phyloP scores from a whole-genome alignment of 2,113 vertebrate genomes.

The Dipodomys spectabilis region DNA sequence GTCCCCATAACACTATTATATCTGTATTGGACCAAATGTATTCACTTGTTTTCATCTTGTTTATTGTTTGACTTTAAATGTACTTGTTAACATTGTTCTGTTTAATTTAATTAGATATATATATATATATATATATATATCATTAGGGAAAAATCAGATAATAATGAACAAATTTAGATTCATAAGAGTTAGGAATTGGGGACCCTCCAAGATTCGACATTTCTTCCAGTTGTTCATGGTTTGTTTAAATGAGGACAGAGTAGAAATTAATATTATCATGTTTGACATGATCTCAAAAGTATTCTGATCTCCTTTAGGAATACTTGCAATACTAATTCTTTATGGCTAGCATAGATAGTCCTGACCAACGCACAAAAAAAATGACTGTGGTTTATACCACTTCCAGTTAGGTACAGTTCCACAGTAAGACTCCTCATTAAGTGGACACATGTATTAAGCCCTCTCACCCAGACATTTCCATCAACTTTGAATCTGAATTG shows the following conservation, averaged over 20 bases:
- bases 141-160: slow-evolving; percentile 79
- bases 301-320: slow-evolving; percentile 55
- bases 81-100: slow-evolving; percentile 79
- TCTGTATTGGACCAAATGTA: slow-evolving; percentile 78
- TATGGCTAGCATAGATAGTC: slow-evolving; percentile 10
- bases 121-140: slow-evolving; percentile 81
- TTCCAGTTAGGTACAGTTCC: slow-evolving; percentile 13
- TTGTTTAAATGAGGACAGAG: slow-evolving; percentile 77
- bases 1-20: slow-evolving; percentile 57
- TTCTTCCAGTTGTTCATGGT: slow-evolving; percentile 82
- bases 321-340: slow-evolving; percentile 47
- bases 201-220: slow-evolving; percentile 77
- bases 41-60: slow-evolving; percentile 79
- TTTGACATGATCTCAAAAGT: slow-evolving; percentile 48
- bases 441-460: too few relatives aligned
- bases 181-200: slow-evolving; percentile 74
- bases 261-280: slow-evolving; percentile 27
- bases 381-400: background rate
- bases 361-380: slow-evolving; percentile 4
- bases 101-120: slow-evolving; percentile 79
- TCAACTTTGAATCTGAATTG: slow-evolving; percentile 35
- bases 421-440: background rate
- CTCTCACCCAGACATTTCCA: background rate
- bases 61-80: slow-evolving; percentile 68
- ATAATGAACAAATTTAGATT: slow-evolving; percentile 81